These are phyloP conservation scores for Oryctes rhinoceros DNA, from an alignment of 1,140 invertebrate genomes.

Conservation along the genomic window DNA sequence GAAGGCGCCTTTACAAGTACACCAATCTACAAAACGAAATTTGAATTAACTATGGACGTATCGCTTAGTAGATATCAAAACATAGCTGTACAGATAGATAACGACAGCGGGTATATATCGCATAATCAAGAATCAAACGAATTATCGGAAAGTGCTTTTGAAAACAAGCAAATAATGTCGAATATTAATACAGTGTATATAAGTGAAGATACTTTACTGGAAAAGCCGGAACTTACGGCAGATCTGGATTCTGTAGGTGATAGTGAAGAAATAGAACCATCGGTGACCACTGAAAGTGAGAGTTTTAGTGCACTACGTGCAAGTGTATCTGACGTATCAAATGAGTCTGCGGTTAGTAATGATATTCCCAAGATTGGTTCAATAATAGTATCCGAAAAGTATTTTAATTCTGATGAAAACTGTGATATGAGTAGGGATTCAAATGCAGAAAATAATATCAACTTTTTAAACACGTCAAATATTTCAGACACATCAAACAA, in stretches of 20 bases:
- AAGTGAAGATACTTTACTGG: constrained; percentile 55
- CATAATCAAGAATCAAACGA: constrained; percentile 53
- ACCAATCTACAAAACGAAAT: background rate
- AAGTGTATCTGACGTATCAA: constrained; percentile 36
- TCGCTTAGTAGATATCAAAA: constrained; percentile 32
- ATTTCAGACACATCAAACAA: constrained; percentile 50
- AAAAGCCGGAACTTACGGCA: constrained; percentile 47
- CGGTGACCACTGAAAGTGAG: constrained; percentile 37
- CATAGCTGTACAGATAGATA: constrained; percentile 47
- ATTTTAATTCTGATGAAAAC: background rate
- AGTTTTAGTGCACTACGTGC: constrained; percentile 37
- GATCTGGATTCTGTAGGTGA: constrained; percentile 2
- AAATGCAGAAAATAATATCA: constrained; percentile 36
- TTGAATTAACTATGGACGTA: constrained; percentile 15
- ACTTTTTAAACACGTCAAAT: constrained; percentile 42
- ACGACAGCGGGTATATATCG: constrained; percentile 57
- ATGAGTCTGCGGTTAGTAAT: background rate
- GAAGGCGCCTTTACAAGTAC: constrained; percentile 24
- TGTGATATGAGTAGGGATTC: constrained; percentile 37
- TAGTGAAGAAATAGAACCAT: constrained; percentile 15
- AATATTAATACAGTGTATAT: constrained; percentile 46
- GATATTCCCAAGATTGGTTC: constrained; percentile 8
- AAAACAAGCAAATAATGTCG: background rate
- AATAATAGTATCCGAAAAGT: constrained; percentile 28
- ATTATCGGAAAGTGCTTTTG: constrained; percentile 41